Base-by-base conservation (phyloP, 2,888 invertebrate genomes). In the Nipponacmea schrenckii region DNA sequence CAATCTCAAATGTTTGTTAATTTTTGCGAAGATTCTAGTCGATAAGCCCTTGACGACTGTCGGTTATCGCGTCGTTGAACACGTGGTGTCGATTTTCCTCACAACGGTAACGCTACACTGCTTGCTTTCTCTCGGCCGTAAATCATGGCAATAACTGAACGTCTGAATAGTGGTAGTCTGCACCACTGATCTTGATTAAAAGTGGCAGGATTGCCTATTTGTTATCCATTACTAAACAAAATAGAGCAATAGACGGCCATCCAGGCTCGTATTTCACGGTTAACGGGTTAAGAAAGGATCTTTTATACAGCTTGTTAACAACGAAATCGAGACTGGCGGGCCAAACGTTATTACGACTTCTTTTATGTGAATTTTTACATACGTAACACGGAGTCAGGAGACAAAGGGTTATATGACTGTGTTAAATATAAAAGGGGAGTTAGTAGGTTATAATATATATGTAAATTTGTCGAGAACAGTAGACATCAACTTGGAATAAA, bases 161-260 rank as follows among this genome's bases (percentile, higher is more conserved):
- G 56, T 56, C 56, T 56, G 56, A 56, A 56, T 56, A 56, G 56
- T 24, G 20, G 56, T 56, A 24, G 56, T 56, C 24, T 56, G 56
- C 56, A 56, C 56, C 56, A 56, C 56, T 24, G 56, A 56, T 56
- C 56, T 56, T 56, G 56, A 56, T 56, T 56, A 56, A 56, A 56
- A 56, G 56, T 56, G 56, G 56, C 56, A 56, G 56, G 56, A 56
- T 56, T 56, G 56, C 20, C 56, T 56, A 56, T 56, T 56, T 56
- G 56, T 56, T 56, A 56, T 56, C 56, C 56, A 56, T 56, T 56
- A 56, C 56, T 56, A 56, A 56, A 56, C 56, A 56, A 56, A 56
- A 56, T 56, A 56, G 56, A 56, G 56, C 56, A 24, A 56, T 56
- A 56, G 56, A 24, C 20, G 56, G 24, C 20, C 20, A 56, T 56